Evolutionary conservation across 2,888 invertebrate genomes (phyloP).

Genomic region (Bellardia pandia): DNA sequence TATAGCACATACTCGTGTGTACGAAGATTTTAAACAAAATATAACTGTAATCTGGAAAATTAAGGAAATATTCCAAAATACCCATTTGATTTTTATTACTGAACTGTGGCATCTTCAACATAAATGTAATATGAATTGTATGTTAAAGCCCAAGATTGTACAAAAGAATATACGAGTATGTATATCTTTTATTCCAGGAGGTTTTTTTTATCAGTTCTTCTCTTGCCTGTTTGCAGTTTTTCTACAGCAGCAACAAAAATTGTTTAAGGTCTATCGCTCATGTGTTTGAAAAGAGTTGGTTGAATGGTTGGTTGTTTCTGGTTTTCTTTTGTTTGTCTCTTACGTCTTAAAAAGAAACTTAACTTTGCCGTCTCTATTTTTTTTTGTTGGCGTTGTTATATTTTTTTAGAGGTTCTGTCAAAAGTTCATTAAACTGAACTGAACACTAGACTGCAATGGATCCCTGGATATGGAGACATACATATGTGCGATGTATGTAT

Average conservation of each 20-base stretch:
- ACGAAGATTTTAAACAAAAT: background rate
- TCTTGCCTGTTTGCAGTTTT: slow-evolving; percentile 5
- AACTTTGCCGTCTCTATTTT: slow-evolving; percentile 16
- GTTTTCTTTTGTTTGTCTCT: slow-evolving; percentile 5
- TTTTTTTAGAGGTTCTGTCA: slow-evolving; percentile 35
- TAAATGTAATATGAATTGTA: background rate
- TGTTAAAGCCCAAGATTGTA: too few species aligned
- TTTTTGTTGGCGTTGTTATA: background rate
- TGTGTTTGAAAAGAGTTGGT: slow-evolving; percentile 53
- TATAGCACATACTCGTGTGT: too few species aligned
- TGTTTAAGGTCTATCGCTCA: slow-evolving; percentile 64
- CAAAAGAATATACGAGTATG: background rate
- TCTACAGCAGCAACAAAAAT: slow-evolving; percentile 11
- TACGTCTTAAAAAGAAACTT: slow-evolving; percentile 27
- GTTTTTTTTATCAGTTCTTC: slow-evolving; percentile 13
- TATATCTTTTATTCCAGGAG: background rate
- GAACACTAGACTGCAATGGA: slow-evolving; percentile 7
- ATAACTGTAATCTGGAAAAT: background rate
- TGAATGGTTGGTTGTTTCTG: slow-evolving; percentile 42
- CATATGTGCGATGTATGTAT: background rate
- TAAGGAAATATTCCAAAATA: background rate
- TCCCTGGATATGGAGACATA: background rate
- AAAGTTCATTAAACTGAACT: slow-evolving; percentile 64
- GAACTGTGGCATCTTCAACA: background rate
- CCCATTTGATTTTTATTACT: too few species aligned